Percentiles rank a stretch among this genome's conserved stretches.
These are phyloP conservation scores for Syngnathus acus DNA, from an alignment of 2,797 vertebrate genomes.

Conservation along the genomic window DNA sequence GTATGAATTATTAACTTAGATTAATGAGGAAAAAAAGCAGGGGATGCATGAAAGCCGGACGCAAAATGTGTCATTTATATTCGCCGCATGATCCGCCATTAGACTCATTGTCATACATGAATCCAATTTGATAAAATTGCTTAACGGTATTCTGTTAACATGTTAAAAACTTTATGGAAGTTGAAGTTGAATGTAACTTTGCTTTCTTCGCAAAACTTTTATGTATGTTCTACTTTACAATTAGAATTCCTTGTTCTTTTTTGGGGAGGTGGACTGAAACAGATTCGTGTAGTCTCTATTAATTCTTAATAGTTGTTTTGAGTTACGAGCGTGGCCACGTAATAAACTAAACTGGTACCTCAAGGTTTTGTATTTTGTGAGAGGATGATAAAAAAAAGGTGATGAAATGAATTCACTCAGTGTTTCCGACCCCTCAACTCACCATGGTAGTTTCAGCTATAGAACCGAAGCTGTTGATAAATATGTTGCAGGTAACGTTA, in stretches of 20 bases:
- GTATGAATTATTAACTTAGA: slow-evolving; percentile 45
- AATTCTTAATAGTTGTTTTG: too few species aligned
- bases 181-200: too few species aligned
- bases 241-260: too few species aligned
- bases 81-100: slow-evolving; percentile 30
- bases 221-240: too few species aligned
- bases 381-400: slow-evolving; percentile 7
- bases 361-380: slow-evolving; percentile 1
- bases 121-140: too few species aligned
- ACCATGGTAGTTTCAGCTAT: slow-evolving; percentile 99
- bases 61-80: background rate
- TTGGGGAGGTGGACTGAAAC: too few species aligned
- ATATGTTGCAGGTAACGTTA: slow-evolving; percentile 99
- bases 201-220: too few species aligned
- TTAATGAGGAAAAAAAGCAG: background rate
- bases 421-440: slow-evolving; percentile 70
- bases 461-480: slow-evolving; percentile 99
- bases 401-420: slow-evolving; percentile 18
- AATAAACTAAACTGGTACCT: background rate
- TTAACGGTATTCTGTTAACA: too few species aligned
- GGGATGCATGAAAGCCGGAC: background rate
- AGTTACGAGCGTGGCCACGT: background rate
- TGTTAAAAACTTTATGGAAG: too few species aligned
- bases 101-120: slow-evolving; percentile 15
- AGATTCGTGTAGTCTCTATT: too few species aligned